Percentiles rank a stretch among this genome's conserved stretches.
phyloP scores from a whole-genome alignment of 2,797 vertebrate genomes.

The Decapterus maruadsi region DNA sequence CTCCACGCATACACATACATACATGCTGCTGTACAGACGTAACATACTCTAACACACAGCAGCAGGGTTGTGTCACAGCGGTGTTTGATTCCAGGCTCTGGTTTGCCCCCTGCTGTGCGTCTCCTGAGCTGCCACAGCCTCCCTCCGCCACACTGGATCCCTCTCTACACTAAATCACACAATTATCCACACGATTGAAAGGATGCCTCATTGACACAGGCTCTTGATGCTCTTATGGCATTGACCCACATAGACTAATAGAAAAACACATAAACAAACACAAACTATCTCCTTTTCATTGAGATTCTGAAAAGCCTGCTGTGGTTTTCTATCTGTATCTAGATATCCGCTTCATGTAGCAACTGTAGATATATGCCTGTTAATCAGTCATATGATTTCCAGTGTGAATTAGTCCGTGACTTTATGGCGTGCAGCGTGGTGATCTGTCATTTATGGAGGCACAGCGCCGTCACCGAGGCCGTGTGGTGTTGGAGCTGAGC shows the following conservation, averaged over 20 bases:
- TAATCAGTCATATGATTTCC: background rate
- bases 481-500: background rate
- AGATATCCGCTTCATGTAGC: too few relatives aligned
- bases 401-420: background rate
- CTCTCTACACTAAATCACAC: constrained; percentile 6
- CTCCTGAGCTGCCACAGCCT: constrained; percentile 41
- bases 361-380: background rate
- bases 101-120: constrained; percentile 79
- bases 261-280: background rate
- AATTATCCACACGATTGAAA: constrained; percentile 23
- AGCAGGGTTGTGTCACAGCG: constrained; percentile 23
- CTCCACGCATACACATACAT: background rate
- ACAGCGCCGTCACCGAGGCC: background rate
- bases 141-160: background rate
- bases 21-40: constrained; percentile 26
- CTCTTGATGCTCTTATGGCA: background rate
- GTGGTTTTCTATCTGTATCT: background rate
- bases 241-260: too few relatives aligned
- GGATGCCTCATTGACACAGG: background rate
- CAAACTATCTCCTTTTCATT: background rate
- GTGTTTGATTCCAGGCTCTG: constrained; percentile 65
- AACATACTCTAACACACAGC: constrained; percentile 31
- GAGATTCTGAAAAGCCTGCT: background rate
- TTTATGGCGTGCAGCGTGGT: constrained; percentile 18
- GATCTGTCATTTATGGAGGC: constrained; percentile 38